These are phyloP conservation scores for Cheilosia vulpina DNA, from an alignment of 2,888 invertebrate genomes.

Conservation along the genomic window DNA sequence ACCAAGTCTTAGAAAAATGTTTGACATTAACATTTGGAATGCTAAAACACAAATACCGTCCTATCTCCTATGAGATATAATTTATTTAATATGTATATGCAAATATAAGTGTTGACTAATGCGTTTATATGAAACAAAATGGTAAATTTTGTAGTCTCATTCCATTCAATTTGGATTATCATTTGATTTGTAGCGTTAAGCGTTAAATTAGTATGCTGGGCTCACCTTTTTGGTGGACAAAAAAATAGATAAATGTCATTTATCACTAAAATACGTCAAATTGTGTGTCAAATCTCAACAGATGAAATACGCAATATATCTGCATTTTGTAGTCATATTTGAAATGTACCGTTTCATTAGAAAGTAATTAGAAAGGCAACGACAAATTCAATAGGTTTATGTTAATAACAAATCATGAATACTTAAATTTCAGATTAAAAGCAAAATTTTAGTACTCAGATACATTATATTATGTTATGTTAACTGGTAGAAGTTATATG, in stretches of 20 bases:
- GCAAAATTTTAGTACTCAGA: too few species aligned
- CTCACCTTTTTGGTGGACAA: slow-evolving; percentile 4
- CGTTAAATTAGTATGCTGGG: slow-evolving; percentile 18
- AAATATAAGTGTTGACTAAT: neutral
- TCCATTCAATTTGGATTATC: slow-evolving; percentile 17
- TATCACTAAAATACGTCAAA: slow-evolving; percentile 10
- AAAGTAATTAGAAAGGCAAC: slow-evolving; percentile 29
- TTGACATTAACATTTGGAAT: slow-evolving; percentile 23
- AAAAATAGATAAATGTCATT: slow-evolving; percentile 5
- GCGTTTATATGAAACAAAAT: slow-evolving; percentile 21
- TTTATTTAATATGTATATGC: slow-evolving; percentile 18
- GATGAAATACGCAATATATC: neutral
- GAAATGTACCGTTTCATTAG: slow-evolving; percentile 18
- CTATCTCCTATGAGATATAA: neutral
- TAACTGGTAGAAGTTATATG: too few species aligned
- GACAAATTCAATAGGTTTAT: neutral
- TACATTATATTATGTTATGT: too few species aligned
- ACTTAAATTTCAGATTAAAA: neutral
- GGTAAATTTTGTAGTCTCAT: neutral
- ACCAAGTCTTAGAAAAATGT: slow-evolving; percentile 3
- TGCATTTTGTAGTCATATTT: neutral
- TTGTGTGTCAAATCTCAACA: slow-evolving; percentile 1
- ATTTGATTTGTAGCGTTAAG: slow-evolving; percentile 38
- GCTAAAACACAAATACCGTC: neutral
- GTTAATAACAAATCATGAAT: neutral